These are phyloP conservation scores for Petrocephalus zakoni DNA, from an alignment of 2,113 vertebrate genomes.

Conservation along the genomic window DNA sequence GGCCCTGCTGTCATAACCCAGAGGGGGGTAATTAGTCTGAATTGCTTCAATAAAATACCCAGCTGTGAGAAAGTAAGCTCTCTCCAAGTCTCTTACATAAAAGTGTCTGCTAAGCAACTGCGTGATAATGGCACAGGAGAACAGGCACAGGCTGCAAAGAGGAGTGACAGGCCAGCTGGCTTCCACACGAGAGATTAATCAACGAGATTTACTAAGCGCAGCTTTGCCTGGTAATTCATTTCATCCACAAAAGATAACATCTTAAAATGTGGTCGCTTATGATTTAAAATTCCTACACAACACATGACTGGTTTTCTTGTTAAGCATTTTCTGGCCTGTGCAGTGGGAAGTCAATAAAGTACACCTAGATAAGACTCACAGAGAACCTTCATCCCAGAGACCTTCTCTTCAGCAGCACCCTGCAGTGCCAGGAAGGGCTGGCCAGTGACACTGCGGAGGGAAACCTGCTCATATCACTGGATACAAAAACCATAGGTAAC, in stretches of 20 bases:
- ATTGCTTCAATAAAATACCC: conserved; percentile 9
- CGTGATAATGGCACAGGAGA: background rate
- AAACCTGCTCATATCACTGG: background rate
- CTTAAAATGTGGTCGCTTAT: background rate
- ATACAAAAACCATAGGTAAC: background rate
- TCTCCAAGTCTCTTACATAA: conserved; percentile 11
- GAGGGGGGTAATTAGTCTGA: conserved; percentile 12
- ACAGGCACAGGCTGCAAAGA: background rate
- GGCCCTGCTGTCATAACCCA: background rate
- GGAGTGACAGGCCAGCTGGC: background rate
- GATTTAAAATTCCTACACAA: background rate
- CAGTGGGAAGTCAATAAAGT: conserved; percentile 12
- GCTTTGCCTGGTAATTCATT: background rate
- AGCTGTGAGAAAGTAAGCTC: conserved; percentile 2
- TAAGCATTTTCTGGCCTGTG: background rate
- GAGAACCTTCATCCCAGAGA: background rate
- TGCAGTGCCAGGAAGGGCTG: background rate
- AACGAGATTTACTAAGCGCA: background rate
- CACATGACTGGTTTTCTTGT: conserved; percentile 1
- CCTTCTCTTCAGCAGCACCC: background rate
- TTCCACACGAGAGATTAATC: background rate
- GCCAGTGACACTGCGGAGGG: background rate
- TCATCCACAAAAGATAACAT: conserved; percentile 1
- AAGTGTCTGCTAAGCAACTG: conserved; percentile 13
- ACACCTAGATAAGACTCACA: background rate